Conservation (phyloP, 1,140 invertebrate genomes). For the Harlomillsia oculata region DNA sequence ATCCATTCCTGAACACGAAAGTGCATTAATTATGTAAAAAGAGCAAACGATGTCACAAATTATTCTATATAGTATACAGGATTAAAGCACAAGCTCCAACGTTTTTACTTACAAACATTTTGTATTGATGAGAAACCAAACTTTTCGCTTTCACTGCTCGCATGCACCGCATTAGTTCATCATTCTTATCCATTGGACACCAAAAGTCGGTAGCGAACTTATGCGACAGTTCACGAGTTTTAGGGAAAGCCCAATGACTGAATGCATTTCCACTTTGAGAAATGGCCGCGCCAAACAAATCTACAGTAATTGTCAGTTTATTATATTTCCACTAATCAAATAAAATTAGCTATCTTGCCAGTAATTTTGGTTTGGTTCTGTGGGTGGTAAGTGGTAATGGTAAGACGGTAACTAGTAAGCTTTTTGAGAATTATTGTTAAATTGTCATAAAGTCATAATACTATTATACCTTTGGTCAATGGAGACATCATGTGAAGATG, state of each 20-base stretch:
- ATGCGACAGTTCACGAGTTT: constrained; percentile 3
- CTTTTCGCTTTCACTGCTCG: constrained; percentile 6
- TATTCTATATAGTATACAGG: too few relatives aligned
- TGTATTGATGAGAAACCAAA: constrained; percentile 16
- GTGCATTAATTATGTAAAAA: neutral
- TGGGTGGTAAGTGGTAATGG: too few relatives aligned
- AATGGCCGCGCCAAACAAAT: constrained; percentile 1
- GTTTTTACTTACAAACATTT: constrained; percentile 11
- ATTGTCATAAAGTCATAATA: too few relatives aligned
- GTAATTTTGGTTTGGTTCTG: too few relatives aligned
- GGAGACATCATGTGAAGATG: constrained; percentile 23
- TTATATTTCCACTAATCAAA: too few relatives aligned
- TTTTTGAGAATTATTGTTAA: too few relatives aligned
- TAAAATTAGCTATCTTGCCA: too few relatives aligned
- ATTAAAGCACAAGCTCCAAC: too few relatives aligned
- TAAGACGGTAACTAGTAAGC: too few relatives aligned
- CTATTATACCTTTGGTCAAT: constrained; percentile 4
- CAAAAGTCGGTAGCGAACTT: constrained; percentile 21
- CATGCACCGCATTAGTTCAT: constrained; percentile 16
- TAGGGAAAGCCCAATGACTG: constrained; percentile 20
- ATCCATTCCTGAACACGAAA: constrained; percentile 9
- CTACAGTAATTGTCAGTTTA: neutral
- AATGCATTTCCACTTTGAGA: constrained; percentile 13
- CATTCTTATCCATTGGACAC: constrained; percentile 13
- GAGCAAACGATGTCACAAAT: neutral